Percentiles rank a stretch among this genome's conserved stretches.
Evolutionary conservation across 2,888 invertebrate genomes (phyloP).

Genomic region (Carcina quercana): DNA sequence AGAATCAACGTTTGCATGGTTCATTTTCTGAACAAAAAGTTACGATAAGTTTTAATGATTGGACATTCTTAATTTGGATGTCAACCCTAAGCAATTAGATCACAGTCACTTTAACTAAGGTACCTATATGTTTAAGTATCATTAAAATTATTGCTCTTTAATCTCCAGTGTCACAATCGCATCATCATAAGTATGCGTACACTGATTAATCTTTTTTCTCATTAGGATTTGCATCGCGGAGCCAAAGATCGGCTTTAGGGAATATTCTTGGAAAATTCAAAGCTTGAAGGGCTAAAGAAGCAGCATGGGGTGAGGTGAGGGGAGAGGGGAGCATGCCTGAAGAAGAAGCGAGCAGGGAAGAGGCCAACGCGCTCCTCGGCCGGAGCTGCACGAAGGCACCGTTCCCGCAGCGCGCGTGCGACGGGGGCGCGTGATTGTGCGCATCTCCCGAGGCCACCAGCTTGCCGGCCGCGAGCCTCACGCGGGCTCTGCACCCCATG

Average conservation of each 20-base stretch:
- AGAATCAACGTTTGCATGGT: too few relatives aligned
- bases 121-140: not conserved
- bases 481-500: slow-evolving; percentile 61
- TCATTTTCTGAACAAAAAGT: too few relatives aligned
- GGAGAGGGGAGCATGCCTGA: slow-evolving; percentile 41
- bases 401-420: slow-evolving; percentile 65
- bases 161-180: slow-evolving; percentile 1
- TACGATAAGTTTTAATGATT: too few relatives aligned
- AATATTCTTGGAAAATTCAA: slow-evolving; percentile 55
- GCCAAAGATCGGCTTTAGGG: slow-evolving; percentile 62
- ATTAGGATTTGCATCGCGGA: slow-evolving; percentile 40
- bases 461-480: slow-evolving; percentile 50
- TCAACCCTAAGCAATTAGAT: too few relatives aligned
- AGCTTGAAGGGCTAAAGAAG: slow-evolving; percentile 50
- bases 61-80: too few relatives aligned
- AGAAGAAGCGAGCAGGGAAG: slow-evolving; percentile 21
- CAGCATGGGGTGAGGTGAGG: slow-evolving; percentile 42
- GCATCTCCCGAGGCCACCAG: slow-evolving; percentile 55
- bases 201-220: slow-evolving; percentile 43
- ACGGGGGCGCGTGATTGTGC: slow-evolving; percentile 63
- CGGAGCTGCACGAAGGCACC: slow-evolving; percentile 64
- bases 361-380: slow-evolving; percentile 31
- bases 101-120: too few relatives aligned
- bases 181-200: too few relatives aligned
- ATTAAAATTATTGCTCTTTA: slow-evolving; percentile 13